phyloP scores from a whole-genome alignment of 2,888 invertebrate genomes.

The Harpagoxenus sublaevis region DNA sequence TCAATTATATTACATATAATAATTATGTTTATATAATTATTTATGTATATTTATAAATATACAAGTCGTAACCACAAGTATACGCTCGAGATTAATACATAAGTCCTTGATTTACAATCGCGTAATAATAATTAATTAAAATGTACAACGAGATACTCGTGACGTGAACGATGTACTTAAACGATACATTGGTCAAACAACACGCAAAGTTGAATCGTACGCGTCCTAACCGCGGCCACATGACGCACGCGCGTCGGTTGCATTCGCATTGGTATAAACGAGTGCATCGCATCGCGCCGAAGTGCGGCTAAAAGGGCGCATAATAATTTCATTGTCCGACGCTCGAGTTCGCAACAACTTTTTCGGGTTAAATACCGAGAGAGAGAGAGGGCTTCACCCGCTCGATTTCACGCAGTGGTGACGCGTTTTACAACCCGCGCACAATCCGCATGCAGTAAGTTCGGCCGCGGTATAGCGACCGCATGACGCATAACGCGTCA shows the following conservation, averaged over 20 bases:
- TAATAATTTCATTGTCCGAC: conserved; percentile 50
- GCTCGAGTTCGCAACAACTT: conserved; percentile 52
- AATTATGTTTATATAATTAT: neutral
- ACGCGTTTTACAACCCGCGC: conserved; percentile 50
- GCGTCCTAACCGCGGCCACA: conserved; percentile 39
- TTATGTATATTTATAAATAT: neutral
- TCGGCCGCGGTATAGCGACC: conserved; percentile 31
- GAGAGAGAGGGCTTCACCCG: neutral
- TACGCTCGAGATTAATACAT: neutral
- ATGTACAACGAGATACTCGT: conserved; percentile 40
- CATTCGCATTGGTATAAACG: conserved; percentile 42
- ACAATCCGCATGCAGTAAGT: conserved; percentile 45
- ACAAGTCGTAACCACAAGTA: neutral
- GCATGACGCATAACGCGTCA: conserved; percentile 57
- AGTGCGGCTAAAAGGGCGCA: conserved; percentile 42
- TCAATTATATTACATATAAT: neutral
- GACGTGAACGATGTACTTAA: conserved; percentile 37
- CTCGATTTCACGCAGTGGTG: conserved; percentile 45
- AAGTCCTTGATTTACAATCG: neutral
- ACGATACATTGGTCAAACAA: conserved; percentile 37
- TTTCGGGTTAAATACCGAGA: conserved; percentile 44
- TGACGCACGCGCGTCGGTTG: conserved; percentile 42
- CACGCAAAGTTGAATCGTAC: conserved; percentile 46
- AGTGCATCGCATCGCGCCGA: conserved; percentile 15
- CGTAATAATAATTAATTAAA: conserved; percentile 48